Evolutionary conservation across 2,888 invertebrate genomes (phyloP).

Genomic region (Cotesia congregata): DNA sequence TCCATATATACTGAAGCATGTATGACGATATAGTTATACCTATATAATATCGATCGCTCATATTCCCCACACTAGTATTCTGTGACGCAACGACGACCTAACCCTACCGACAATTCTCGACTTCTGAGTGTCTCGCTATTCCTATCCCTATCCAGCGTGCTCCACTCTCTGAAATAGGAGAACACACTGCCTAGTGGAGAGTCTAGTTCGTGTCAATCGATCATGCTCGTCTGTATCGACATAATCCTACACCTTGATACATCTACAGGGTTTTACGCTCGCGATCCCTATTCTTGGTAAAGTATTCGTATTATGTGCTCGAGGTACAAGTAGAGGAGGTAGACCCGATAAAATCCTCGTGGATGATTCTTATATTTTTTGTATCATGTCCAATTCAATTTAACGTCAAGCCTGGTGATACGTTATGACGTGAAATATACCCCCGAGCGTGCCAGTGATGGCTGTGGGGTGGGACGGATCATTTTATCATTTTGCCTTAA

Average conservation of each 20-base stretch:
- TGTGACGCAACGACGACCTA: constrained; percentile 29
- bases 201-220: constrained; percentile 18
- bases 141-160: background rate
- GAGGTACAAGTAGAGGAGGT: too few relatives aligned
- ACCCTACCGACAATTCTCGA: constrained; percentile 25
- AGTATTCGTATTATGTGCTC: background rate
- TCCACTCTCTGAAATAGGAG: constrained; percentile 16
- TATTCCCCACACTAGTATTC: constrained; percentile 10
- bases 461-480: background rate
- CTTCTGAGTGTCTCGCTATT: constrained; percentile 15
- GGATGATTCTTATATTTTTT: background rate
- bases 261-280: background rate
- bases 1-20: constrained; percentile 10
- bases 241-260: background rate
- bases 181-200: background rate
- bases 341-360: background rate
- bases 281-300: background rate
- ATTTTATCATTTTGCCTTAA: background rate
- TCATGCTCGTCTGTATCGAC: constrained; percentile 6
- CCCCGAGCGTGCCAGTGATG: background rate
- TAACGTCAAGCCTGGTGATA: background rate
- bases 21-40: background rate
- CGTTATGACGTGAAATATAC: background rate
- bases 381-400: background rate
- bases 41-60: constrained; percentile 3